Evolutionary conservation across 2,797 vertebrate species (phyloP).

Genomic region (Clarias fuscus): DNA sequence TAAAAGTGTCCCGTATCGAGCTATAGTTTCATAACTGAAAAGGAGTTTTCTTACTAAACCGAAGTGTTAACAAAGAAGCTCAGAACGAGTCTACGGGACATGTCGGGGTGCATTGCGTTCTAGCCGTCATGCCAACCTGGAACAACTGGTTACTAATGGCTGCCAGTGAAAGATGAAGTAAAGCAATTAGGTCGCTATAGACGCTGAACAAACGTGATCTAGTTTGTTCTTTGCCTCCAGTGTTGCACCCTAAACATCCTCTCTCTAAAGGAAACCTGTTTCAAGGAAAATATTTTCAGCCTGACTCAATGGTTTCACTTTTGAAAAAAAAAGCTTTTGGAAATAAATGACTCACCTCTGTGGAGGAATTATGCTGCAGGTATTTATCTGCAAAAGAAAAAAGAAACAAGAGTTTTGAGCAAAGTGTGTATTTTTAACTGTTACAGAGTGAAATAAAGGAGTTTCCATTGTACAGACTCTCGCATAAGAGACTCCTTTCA

Average conservation of each 20-base stretch:
- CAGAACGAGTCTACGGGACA: neutral
- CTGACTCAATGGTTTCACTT: neutral
- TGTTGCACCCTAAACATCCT: neutral
- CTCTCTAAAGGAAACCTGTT: neutral
- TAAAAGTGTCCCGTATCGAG: neutral
- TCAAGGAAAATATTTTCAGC: neutral
- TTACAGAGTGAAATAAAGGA: neutral
- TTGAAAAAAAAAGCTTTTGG: neutral
- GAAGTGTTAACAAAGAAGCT: neutral
- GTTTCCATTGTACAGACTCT: too few relatives aligned
- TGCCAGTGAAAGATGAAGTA: slow-evolving; percentile 26
- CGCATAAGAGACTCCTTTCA: neutral
- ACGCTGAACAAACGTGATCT: slow-evolving; percentile 7
- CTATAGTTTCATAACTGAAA: neutral
- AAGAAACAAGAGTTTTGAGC: slow-evolving; percentile 2
- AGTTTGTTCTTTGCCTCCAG: slow-evolving; percentile 3
- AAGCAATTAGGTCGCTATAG: slow-evolving; percentile 29
- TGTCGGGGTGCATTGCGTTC: slow-evolving; percentile 25
- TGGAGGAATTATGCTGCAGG: slow-evolving; percentile 36
- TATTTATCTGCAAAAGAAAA: slow-evolving; percentile 51
- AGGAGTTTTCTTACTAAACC: neutral
- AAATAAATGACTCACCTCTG: slow-evolving; percentile 56
- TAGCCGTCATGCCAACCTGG: slow-evolving; percentile 8
- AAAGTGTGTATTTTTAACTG: neutral
- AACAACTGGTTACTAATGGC: slow-evolving; percentile 34